These are phyloP conservation scores for Xestia c-nigrum DNA, from an alignment of 2,888 invertebrate species.

Conservation along the genomic window DNA sequence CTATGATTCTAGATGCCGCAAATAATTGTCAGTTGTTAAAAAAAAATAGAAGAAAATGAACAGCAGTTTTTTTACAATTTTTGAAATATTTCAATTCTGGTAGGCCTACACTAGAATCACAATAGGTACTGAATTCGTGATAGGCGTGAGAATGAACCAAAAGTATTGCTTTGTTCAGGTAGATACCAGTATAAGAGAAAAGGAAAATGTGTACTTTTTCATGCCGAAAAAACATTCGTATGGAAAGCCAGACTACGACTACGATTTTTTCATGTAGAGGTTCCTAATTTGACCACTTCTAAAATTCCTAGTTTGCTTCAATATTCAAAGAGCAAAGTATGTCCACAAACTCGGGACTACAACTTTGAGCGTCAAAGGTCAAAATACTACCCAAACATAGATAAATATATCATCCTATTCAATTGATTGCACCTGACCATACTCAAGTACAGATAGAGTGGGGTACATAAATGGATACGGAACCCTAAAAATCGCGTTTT, in stretches of 20 bases:
- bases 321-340: neutral
- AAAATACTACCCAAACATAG: neutral
- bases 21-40: too few species aligned
- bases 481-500: neutral
- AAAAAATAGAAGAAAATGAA: too few species aligned
- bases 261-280: neutral
- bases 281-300: neutral
- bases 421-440: too few species aligned
- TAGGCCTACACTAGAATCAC: neutral
- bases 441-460: too few species aligned
- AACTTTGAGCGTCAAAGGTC: neutral
- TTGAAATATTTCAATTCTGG: neutral
- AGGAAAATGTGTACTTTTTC: neutral
- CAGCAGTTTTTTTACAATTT: neutral
- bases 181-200: neutral
- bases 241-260: too few species aligned
- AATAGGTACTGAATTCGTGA: neutral
- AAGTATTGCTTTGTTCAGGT: neutral
- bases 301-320: neutral
- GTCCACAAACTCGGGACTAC: neutral
- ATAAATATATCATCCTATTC: neutral
- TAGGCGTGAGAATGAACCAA: neutral
- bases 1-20: too few species aligned
- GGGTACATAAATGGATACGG: too few species aligned
- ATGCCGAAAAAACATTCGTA: neutral